Evolutionary conservation across 2,888 invertebrate genomes (phyloP).

Genomic region (Chrysina gloriosa): DNA sequence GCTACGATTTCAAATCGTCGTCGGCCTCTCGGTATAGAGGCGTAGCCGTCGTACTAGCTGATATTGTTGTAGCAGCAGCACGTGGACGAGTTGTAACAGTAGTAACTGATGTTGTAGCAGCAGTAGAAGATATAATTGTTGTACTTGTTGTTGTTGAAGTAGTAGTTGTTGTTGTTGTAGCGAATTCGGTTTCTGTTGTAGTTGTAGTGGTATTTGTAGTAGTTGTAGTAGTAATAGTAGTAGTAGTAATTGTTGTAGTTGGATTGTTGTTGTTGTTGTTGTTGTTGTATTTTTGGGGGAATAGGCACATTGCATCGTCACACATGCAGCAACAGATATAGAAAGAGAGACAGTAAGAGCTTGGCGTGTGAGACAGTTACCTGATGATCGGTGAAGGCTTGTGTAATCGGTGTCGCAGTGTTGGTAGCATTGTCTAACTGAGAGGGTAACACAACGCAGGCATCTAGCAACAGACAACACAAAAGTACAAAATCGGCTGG

Average conservation of each 20-base stretch:
- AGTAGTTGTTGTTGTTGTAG: neutral
- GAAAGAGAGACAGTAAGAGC: constrained; percentile 42
- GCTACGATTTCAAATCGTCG: neutral
- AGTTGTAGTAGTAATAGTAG: neutral
- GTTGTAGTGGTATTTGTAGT: neutral
- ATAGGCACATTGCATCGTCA: constrained; percentile 37
- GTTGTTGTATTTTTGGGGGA: constrained; percentile 2
- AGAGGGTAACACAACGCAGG: constrained; percentile 89
- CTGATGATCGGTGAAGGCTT: constrained; percentile 65
- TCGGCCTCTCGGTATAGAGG: neutral
- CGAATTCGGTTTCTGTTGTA: neutral
- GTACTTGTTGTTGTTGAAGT: neutral
- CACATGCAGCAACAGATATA: constrained; percentile 41
- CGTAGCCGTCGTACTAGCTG: neutral
- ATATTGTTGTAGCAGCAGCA: neutral
- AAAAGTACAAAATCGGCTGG: constrained; percentile 70
- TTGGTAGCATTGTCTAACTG: constrained; percentile 89
- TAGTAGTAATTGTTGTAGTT: constrained; percentile 11
- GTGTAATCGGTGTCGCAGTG: constrained; percentile 69
- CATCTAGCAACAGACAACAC: constrained; percentile 96
- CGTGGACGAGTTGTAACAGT: neutral
- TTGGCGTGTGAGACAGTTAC: constrained; percentile 51
- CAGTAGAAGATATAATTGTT: neutral
- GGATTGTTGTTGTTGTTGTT: constrained; percentile 17
- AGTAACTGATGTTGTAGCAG: neutral